Conservation (phyloP, 2,888 invertebrate genomes). For the Hirtodrosophila confusa region DNA sequence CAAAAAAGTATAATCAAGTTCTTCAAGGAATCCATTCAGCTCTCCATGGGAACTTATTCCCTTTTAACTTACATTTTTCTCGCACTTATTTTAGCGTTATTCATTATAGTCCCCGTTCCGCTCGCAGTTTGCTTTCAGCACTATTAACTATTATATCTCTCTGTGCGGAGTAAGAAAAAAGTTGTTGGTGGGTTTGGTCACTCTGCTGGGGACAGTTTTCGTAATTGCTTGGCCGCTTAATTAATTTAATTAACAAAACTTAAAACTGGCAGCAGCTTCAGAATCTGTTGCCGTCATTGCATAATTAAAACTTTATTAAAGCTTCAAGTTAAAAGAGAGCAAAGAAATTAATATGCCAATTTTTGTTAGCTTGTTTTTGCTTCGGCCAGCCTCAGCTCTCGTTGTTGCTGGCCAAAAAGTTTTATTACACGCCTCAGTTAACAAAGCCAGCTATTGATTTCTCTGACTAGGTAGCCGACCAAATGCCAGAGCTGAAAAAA, state of each 20-base stretch:
- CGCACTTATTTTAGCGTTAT: neutral
- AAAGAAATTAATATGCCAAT: slow-evolving; percentile 61
- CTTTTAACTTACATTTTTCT: neutral
- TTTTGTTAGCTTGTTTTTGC: slow-evolving; percentile 41
- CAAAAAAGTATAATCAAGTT: neutral
- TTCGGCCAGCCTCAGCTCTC: neutral
- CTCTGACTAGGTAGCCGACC: slow-evolving; percentile 29
- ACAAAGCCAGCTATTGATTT: slow-evolving; percentile 63
- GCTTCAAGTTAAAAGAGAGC: slow-evolving; percentile 19
- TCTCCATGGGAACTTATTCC: too few relatives aligned
- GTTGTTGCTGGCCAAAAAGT: slow-evolving; percentile 14
- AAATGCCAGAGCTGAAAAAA: slow-evolving; percentile 28
- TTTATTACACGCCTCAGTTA: slow-evolving; percentile 63
- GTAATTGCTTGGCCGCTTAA: slow-evolving; percentile 67
- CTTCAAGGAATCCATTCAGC: too few relatives aligned
- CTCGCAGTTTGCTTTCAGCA: slow-evolving; percentile 33
- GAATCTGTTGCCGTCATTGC: slow-evolving; percentile 42
- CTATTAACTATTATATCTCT: slow-evolving; percentile 64
- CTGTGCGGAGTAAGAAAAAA: slow-evolving; percentile 33
- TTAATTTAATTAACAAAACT: slow-evolving; percentile 66
- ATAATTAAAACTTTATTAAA: slow-evolving; percentile 66
- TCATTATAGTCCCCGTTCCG: slow-evolving; percentile 13
- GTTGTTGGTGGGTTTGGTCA: slow-evolving; percentile 36
- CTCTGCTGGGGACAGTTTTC: slow-evolving; percentile 59
- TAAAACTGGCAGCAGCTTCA: slow-evolving; percentile 49